Evolutionary conservation across 2,797 vertebrate genomes (phyloP), one percentile per base, ranked within the genome.

Genomic region (Dromococcyx pavoninus): DNA sequence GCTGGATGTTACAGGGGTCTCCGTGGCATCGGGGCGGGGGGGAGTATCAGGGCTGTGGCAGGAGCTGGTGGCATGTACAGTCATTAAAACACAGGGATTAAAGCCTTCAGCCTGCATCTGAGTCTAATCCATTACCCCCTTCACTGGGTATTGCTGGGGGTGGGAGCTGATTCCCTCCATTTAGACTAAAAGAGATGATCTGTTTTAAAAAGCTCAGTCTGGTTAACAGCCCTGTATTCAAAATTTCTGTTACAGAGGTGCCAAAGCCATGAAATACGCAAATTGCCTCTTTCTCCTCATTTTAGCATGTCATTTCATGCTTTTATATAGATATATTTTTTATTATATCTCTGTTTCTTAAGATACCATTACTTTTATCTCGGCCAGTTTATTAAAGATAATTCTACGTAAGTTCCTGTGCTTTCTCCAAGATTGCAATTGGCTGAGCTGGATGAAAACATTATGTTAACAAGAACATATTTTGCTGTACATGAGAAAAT

Each of bases 311-410:
- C 88, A 86, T 93, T 89, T 89, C 93, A 79, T 87, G 93, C 86
- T 95, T 96, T 94, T 88, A 94, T 93, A 88, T 41, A 79, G 91
- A 86, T 76, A 86, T 24, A 88, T 79, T 81, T 95, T 95, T 96
- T 95, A 96, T 93, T 93, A 95, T 53, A 77, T 89, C 76, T 78
- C 76, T 85, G 65, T 87, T 93, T 78, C 86, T 94, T 87, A 86
- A 93, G 94, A 89, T 86, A 95, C 48, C 85, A 64, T 96, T 91
- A 87, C 94, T 94, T 96, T 74, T 72, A 88, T 76, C 91, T 91
- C 48, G 88, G 87, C 78, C 91, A 85, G 89, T 96, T 97, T 95
- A 93, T 97, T 96, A 95, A 92, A 85, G 89, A 77, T 93, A 95
- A 97, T 94, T 93, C 88, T 44, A 85, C 62, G 75, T 93, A 95